These are phyloP conservation scores for Ormyrus thymus DNA, from an alignment of 2,888 invertebrate genomes.

Conservation along the genomic window DNA sequence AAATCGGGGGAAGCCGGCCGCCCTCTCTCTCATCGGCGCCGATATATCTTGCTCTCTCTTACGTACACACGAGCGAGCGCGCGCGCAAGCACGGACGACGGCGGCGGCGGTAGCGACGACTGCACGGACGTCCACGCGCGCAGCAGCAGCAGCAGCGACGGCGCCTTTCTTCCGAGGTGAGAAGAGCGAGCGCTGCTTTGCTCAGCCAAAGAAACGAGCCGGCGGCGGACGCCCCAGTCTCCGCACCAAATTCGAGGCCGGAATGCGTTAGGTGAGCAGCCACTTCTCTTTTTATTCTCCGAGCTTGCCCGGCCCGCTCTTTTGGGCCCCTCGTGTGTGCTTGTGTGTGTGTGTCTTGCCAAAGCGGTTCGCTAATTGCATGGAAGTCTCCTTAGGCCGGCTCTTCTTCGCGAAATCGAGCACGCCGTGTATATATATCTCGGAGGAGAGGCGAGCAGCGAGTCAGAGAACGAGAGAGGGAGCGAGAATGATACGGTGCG, in stretches of 20 bases:
- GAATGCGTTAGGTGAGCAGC: conserved; percentile 82
- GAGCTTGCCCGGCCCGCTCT: background rate
- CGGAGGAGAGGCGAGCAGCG: background rate
- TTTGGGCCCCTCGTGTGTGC: background rate
- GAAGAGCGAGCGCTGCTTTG: too few relatives aligned
- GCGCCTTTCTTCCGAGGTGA: background rate
- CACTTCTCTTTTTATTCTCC: conserved; percentile 15
- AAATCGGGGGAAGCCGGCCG: conserved; percentile 81
- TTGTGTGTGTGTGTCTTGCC: background rate
- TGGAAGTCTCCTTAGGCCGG: background rate
- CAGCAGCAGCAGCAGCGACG: conserved; percentile 11
- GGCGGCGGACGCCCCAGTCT: conserved; percentile 64
- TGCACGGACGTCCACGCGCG: conserved; percentile 12
- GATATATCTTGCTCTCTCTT: conserved; percentile 71
- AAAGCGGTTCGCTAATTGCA: too few relatives aligned
- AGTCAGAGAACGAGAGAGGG: background rate
- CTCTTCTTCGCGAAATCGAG: background rate
- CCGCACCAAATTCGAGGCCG: conserved; percentile 79
- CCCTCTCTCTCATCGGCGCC: conserved; percentile 72
- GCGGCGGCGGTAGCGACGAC: conserved; percentile 77
- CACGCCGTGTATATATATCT: background rate
- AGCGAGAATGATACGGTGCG: conserved; percentile 18
- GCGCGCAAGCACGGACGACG: conserved; percentile 75
- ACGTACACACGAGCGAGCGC: too few relatives aligned
- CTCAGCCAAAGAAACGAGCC: conserved; percentile 59